Percentiles rank a stretch among this genome's conserved stretches.
Evolutionary conservation across 2,113 vertebrate species (phyloP).

Genomic region (Pterocles gutturalis): DNA sequence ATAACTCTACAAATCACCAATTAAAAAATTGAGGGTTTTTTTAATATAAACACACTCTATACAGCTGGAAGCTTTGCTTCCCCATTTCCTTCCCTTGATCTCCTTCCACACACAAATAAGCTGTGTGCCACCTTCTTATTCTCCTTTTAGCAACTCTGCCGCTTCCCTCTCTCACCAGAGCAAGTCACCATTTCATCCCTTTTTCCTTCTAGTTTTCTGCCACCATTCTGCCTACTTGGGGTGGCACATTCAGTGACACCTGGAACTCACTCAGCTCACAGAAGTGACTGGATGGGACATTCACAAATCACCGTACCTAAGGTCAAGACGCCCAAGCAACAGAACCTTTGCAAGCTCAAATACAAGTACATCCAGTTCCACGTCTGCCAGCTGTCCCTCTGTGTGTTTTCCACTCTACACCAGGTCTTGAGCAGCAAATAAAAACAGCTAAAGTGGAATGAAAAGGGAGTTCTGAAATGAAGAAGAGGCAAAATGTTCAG

Average conservation of each 20-base stretch:
- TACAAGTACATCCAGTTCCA: not conserved
- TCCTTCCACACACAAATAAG: not conserved
- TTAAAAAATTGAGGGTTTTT: accelerated
- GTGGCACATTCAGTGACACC: not conserved
- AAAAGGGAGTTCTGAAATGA: not conserved
- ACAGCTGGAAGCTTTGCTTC: not conserved
- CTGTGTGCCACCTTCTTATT: not conserved
- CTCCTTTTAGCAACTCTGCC: not conserved
- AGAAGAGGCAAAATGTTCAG: not conserved
- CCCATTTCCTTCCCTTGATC: not conserved
- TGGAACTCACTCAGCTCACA: not conserved
- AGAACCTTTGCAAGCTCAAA: not conserved
- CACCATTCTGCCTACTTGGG: not conserved
- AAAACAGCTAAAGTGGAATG: not conserved
- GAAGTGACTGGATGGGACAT: not conserved
- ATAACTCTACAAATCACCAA: not conserved
- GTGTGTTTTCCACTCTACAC: not conserved
- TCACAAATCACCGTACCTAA: not conserved
- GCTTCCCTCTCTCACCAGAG: not conserved
- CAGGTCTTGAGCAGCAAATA: not conserved
- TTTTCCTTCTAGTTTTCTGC: not conserved
- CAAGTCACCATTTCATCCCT: not conserved
- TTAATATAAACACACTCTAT: not conserved
- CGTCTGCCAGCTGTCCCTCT: not conserved
- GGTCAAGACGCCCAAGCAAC: not conserved